These are phyloP conservation scores for Schizopygopsis pylzovi DNA, from an alignment of 2,797 vertebrate species.

Conservation along the genomic window DNA sequence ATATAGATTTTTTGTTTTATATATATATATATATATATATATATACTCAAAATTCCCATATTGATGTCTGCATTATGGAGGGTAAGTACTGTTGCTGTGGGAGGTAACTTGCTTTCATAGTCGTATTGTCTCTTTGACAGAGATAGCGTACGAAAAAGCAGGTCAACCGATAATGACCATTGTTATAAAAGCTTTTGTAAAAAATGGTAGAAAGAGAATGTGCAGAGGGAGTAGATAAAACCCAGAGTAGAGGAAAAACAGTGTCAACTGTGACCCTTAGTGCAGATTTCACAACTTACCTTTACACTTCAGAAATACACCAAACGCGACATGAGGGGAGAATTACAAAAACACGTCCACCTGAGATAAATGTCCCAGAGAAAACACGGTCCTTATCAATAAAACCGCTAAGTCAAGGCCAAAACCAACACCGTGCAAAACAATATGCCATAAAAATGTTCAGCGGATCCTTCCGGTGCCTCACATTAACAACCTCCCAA, in stretches of 20 bases:
- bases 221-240: conserved; percentile 24
- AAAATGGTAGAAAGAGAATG: conserved; percentile 47
- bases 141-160: conserved; percentile 15
- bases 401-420: conserved; percentile 10
- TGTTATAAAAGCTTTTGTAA: conserved; percentile 53
- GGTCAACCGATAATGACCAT: conserved; percentile 53
- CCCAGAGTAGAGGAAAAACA: conserved; percentile 5
- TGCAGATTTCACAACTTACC: conserved; percentile 43
- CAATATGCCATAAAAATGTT: conserved; percentile 25
- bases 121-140: conserved; percentile 27
- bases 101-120: not conserved
- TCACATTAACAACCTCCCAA: conserved; percentile 17
- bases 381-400: conserved; percentile 28
- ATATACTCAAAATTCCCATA: not conserved
- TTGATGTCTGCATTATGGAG: not conserved
- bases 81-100: not conserved
- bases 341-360: not conserved
- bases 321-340: not conserved
- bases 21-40: not conserved
- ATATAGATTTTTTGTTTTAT: no score
- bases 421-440: conserved; percentile 34
- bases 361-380: conserved; percentile 1
- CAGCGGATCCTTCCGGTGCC: not conserved
- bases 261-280: conserved; percentile 55
- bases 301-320: conserved; percentile 19